phyloP scores from a whole-genome alignment of 2,113 vertebrate genomes.

The Otus sunia region DNA sequence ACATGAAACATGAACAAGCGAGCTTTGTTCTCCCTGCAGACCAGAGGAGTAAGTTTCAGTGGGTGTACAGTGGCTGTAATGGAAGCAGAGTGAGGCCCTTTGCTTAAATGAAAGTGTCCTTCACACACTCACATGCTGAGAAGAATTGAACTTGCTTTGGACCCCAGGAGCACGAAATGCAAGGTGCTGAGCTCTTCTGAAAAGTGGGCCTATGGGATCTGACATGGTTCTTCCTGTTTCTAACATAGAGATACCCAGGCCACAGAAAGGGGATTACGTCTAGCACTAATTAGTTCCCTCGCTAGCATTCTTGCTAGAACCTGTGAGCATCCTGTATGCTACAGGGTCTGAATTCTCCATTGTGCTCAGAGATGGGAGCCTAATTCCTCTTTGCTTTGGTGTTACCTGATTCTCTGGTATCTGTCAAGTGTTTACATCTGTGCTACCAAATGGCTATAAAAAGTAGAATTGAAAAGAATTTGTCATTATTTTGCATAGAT shows the following conservation, averaged over 20 bases:
- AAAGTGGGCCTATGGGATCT: background rate
- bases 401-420: background rate
- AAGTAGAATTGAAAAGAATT: background rate
- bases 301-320: background rate
- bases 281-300: background rate
- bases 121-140: background rate
- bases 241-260: background rate
- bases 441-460: background rate
- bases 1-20: background rate
- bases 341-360: fast-evolving
- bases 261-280: background rate
- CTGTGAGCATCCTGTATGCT: background rate
- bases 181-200: background rate
- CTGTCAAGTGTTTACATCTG: background rate
- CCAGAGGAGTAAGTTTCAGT: background rate
- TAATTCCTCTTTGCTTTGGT: background rate
- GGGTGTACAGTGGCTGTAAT: background rate
- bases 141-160: background rate
- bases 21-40: background rate
- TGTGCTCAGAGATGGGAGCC: background rate
- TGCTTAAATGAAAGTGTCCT: background rate
- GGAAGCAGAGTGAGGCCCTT: background rate
- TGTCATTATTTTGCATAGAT: background rate
- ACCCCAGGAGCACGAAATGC: background rate
- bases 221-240: background rate